Percentiles rank a stretch among this genome's conserved stretches.
Conservation (phyloP, 2,888 invertebrate species). For the Ectemnius continuus region DNA sequence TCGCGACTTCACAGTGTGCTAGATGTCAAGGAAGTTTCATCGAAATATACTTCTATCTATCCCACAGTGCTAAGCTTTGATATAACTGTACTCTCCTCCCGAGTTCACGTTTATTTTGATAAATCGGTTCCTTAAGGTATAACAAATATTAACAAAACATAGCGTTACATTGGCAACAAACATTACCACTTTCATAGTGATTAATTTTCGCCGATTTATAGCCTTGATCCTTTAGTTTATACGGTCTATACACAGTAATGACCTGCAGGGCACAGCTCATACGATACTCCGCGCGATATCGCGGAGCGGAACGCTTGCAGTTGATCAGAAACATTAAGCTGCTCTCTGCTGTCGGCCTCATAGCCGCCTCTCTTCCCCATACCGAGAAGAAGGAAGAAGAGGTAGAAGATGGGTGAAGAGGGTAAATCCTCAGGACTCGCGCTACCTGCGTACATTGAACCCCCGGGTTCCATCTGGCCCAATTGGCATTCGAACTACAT, state of each 20-base stretch:
- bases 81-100: conserved; percentile 6
- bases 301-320: conserved; percentile 37
- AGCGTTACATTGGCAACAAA: conserved; percentile 43
- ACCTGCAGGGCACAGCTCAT: conserved; percentile 39
- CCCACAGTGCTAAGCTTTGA: conserved; percentile 16
- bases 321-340: conserved; percentile 50
- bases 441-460: conserved; percentile 85
- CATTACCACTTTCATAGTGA: conserved; percentile 13
- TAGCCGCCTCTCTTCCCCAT: conserved; percentile 68
- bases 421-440: conserved; percentile 64
- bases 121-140: conserved; percentile 32
- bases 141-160: conserved; percentile 54
- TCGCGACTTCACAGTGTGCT: conserved; percentile 35
- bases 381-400: conserved; percentile 63
- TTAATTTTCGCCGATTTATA: conserved; percentile 50
- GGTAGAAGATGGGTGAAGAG: conserved; percentile 68
- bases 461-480: conserved; percentile 90
- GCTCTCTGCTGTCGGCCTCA: conserved; percentile 71
- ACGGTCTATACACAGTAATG: conserved; percentile 30
- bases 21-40: conserved; percentile 25
- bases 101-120: conserved; percentile 20
- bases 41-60: conserved; percentile 15
- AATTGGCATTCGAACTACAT: conserved; percentile 85
- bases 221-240: conserved; percentile 38
- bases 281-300: conserved; percentile 28